Evolutionary conservation across 2,797 vertebrate genomes (phyloP).

Genomic region (Capromys pilorides): DNA sequence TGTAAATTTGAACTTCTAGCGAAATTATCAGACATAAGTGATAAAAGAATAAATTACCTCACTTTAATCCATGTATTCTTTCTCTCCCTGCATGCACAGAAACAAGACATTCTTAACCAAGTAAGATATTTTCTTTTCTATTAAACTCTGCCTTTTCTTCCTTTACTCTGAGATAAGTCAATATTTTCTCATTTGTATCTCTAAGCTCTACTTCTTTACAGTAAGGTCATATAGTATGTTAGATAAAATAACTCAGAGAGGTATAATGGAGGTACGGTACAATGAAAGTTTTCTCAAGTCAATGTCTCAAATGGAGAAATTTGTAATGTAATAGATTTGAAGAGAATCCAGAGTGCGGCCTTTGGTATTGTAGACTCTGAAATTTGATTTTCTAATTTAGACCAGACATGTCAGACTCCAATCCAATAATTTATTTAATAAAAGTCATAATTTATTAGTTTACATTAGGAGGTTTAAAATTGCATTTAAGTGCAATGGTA

Average conservation of each 20-base stretch:
- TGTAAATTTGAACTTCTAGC: slow-evolving; percentile 71
- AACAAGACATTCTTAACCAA: slow-evolving; percentile 95
- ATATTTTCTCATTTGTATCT: slow-evolving; percentile 61
- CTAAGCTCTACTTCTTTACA: slow-evolving; percentile 41
- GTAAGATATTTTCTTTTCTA: slow-evolving; percentile 87
- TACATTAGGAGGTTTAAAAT: not conserved
- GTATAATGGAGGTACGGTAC: not conserved
- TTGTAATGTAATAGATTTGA: not conserved
- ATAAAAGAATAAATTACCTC: slow-evolving; percentile 66
- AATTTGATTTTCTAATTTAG: slow-evolving; percentile 42
- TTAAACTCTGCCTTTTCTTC: slow-evolving; percentile 68
- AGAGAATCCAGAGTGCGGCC: not conserved
- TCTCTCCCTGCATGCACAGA: slow-evolving; percentile 89
- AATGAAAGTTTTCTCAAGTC: not conserved
- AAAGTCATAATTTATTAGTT: slow-evolving; percentile 24
- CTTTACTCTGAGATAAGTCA: slow-evolving; percentile 61
- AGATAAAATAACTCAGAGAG: not conserved
- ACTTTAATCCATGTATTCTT: slow-evolving; percentile 82
- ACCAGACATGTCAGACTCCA: not conserved
- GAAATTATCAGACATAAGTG: slow-evolving; percentile 61
- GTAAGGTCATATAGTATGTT: not conserved
- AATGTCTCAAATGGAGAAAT: not conserved
- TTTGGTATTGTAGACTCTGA: not conserved
- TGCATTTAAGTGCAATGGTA: not conserved
- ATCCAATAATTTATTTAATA: not conserved